Evolutionary conservation across 2,113 vertebrate genomes (phyloP).

Genomic region (Andinoacara biseriatus): DNA sequence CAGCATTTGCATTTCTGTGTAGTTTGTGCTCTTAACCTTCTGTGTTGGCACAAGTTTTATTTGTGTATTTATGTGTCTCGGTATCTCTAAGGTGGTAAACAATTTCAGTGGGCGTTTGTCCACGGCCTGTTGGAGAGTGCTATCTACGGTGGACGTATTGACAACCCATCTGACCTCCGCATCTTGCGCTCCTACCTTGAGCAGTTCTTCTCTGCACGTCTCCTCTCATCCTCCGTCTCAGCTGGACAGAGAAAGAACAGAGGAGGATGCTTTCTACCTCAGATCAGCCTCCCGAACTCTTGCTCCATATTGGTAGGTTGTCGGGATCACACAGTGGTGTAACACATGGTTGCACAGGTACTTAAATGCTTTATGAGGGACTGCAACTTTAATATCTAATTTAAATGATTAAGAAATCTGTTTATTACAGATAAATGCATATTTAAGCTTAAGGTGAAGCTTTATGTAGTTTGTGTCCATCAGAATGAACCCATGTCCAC

Average conservation of each 20-base stretch:
- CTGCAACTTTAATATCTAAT: background rate
- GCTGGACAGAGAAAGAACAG: conserved; percentile 76
- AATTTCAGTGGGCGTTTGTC: conserved; percentile 93
- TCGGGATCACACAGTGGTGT: background rate
- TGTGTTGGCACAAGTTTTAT: background rate
- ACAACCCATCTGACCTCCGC: conserved; percentile 92
- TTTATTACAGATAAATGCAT: background rate
- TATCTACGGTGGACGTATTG: conserved; percentile 95
- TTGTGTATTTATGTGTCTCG: conserved; percentile 5
- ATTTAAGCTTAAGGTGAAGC: background rate
- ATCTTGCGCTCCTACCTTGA: conserved; percentile 94
- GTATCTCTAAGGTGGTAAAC: conserved; percentile 82
- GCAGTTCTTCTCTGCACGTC: conserved; percentile 88
- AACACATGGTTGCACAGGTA: background rate
- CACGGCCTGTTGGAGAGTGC: conserved; percentile 94
- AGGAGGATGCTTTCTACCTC: conserved; percentile 84
- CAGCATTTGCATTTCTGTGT: conserved; percentile 9
- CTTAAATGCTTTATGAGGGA: background rate
- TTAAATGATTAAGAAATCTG: background rate
- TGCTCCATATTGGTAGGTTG: conserved; percentile 89
- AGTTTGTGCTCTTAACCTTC: background rate
- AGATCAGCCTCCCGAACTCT: conserved; percentile 87
- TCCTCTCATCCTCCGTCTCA: conserved; percentile 72
- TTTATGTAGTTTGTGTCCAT: background rate
- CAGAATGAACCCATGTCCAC: background rate